Evolutionary conservation across 2,113 vertebrate species (phyloP).

Genomic region (Neomonachus schauinslandi): DNA sequence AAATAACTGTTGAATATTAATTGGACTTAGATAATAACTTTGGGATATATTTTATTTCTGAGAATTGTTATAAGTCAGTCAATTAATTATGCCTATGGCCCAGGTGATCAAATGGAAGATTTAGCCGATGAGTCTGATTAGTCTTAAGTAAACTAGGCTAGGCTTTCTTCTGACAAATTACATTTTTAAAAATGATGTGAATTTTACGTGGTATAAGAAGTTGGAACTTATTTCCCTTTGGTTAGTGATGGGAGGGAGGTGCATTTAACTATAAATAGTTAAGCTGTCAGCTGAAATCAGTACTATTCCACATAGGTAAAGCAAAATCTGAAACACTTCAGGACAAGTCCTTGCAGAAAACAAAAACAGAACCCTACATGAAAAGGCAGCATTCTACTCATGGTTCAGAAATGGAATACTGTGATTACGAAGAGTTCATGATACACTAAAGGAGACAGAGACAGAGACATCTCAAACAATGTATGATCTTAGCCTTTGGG

Average conservation of each 20-base stretch:
- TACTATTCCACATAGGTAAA: background rate
- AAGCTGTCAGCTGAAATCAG: background rate
- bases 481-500: background rate
- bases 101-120: background rate
- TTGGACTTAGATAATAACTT: background rate
- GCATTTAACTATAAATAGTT: background rate
- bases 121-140: background rate
- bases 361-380: background rate
- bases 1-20: background rate
- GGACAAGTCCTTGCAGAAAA: background rate
- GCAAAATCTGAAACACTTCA: background rate
- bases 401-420: constrained; percentile 3
- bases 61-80: background rate
- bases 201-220: background rate
- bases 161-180: constrained; percentile 13
- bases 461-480: background rate
- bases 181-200: background rate
- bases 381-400: background rate
- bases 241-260: background rate
- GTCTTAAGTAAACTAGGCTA: background rate
- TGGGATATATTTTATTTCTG: constrained; percentile 13
- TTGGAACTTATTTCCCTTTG: background rate
- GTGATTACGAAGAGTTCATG: background rate
- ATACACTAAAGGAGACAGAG: background rate
- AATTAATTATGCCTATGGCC: background rate